Percentiles rank a stretch among this genome's conserved stretches.
Conservation (phyloP, 2,888 invertebrate species). For the Molorchus minor region DNA sequence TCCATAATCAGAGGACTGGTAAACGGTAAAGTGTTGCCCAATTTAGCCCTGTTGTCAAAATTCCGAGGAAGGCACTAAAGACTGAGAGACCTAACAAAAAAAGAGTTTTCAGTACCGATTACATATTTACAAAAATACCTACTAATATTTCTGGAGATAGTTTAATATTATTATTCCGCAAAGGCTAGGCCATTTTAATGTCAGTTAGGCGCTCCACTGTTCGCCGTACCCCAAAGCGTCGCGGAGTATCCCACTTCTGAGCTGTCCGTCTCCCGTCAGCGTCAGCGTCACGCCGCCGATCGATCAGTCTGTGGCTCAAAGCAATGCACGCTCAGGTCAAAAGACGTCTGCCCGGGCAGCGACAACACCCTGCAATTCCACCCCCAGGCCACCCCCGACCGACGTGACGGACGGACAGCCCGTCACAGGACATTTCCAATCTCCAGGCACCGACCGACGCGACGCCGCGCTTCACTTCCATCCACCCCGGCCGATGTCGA, state of each 20-base stretch:
- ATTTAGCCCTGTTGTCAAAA: no score
- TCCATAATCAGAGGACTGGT: no score
- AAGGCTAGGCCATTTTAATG: no score
- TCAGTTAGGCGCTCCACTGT: constrained; percentile 4
- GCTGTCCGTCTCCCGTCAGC: constrained; percentile 64
- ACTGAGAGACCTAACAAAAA: no score
- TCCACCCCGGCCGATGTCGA: constrained; percentile 43
- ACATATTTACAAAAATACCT: no score
- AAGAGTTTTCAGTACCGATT: no score
- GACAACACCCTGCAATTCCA: constrained; percentile 37
- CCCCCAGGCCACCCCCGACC: constrained; percentile 25
- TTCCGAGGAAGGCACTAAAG: no score
- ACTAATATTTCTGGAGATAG: no score
- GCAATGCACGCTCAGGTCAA: constrained; percentile 58
- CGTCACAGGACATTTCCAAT: constrained; percentile 53
- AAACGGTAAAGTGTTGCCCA: no score
- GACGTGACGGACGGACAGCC: constrained; percentile 50
- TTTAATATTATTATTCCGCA: no score
- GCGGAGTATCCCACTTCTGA: constrained; percentile 43
- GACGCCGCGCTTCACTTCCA: constrained; percentile 43
- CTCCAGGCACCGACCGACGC: constrained; percentile 41
- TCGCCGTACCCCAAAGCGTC: constrained; percentile 18
- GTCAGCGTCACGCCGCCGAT: constrained; percentile 59
- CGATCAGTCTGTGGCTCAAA: constrained; percentile 60
- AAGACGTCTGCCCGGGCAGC: constrained; percentile 63